Evolutionary conservation across 2,888 invertebrate genomes (phyloP).

Genomic region (Thyatira batis): DNA sequence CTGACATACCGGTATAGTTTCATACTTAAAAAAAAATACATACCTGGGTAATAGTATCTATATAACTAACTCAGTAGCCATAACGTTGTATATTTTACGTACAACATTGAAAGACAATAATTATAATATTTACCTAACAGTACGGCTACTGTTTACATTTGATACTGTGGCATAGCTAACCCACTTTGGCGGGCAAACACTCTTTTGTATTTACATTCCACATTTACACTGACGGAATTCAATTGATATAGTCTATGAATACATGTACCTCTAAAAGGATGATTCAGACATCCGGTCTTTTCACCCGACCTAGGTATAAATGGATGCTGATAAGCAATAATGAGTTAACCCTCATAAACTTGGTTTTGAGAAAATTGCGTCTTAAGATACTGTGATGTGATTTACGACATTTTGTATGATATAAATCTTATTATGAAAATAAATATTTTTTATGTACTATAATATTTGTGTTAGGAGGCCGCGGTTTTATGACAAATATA

Average conservation of each 20-base stretch:
- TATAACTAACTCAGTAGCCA: not conserved
- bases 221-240: conserved; percentile 46
- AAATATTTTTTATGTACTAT: no score
- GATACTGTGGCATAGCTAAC: conserved; percentile 22
- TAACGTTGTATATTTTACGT: not conserved
- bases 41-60: no score
- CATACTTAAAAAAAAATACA: no score
- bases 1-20: no score
- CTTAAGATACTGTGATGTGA: no score
- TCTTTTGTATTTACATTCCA: conserved; percentile 48
- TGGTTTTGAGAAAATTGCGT: no score
- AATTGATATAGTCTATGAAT: conserved; percentile 44
- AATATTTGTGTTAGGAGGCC: no score
- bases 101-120: not conserved
- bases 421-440: no score
- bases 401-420: no score
- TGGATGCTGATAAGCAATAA: no score
- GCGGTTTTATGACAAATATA: no score
- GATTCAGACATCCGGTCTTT: conserved; percentile 9
- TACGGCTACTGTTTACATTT: not conserved
- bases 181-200: conserved; percentile 29
- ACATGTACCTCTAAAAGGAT: conserved; percentile 14
- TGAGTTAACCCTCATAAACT: no score
- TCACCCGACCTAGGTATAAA: not conserved
- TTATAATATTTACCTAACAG: not conserved